Evolutionary conservation across 2,888 invertebrate genomes (phyloP).

Genomic region (Artemia sinica): DNA sequence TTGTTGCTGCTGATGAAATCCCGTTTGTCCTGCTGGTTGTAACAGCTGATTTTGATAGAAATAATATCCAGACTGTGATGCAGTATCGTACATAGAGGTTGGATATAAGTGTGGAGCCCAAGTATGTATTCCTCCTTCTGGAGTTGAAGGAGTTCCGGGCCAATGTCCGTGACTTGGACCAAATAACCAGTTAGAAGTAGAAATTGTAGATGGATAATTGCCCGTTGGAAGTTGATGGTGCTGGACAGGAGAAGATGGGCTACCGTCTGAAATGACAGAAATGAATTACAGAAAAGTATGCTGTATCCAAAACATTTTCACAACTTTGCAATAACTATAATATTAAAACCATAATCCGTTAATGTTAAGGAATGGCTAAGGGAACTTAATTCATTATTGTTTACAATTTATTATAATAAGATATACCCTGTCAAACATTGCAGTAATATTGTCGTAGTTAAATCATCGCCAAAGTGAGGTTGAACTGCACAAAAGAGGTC

Average conservation of each 20-base stretch:
- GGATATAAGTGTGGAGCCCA: conserved; percentile 5
- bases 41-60: neutral
- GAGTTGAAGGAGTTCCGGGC: neutral
- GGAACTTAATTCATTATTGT: too few relatives aligned
- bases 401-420: too few relatives aligned
- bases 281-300: neutral
- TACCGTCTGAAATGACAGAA: neutral
- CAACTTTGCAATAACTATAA: too few relatives aligned
- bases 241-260: neutral
- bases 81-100: neutral
- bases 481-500: too few relatives aligned
- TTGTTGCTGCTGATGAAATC: conserved; percentile 1
- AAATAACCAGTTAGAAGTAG: conserved; percentile 2
- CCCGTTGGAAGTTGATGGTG: neutral
- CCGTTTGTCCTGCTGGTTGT: neutral
- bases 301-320: too few relatives aligned
- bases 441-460: too few relatives aligned
- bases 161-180: neutral
- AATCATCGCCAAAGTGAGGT: too few relatives aligned
- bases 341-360: too few relatives aligned
- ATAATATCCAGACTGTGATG: conserved; percentile 3
- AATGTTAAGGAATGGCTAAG: too few relatives aligned
- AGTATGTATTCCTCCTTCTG: neutral
- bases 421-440: too few relatives aligned
- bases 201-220: neutral